Conservation (phyloP, 1,140 invertebrate species). For the Tetranychus cinnabarinus region DNA sequence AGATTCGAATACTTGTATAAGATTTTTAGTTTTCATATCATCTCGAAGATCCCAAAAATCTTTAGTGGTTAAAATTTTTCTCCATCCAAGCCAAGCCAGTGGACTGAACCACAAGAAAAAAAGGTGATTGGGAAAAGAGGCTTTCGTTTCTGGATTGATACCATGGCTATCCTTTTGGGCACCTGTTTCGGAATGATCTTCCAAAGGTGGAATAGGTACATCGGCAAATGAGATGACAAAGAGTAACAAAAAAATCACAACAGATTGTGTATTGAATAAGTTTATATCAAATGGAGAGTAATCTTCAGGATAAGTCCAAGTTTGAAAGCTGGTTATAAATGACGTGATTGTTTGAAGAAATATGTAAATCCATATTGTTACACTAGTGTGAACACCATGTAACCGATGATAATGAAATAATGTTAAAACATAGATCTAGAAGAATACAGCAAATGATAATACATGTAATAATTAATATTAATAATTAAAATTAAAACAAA, state of each 20-base stretch:
- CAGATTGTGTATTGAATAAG: not conserved
- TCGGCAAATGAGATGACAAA: not conserved
- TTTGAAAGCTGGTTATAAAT: not conserved
- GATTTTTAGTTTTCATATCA: conserved; percentile 41
- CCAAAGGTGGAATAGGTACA: conserved; percentile 19
- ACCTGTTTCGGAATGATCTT: not conserved
- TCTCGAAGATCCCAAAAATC: conserved; percentile 2
- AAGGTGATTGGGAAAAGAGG: conserved; percentile 68
- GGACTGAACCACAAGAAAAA: conserved; percentile 77
- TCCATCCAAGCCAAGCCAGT: conserved; percentile 4
- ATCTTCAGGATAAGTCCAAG: not conserved
- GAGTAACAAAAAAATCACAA: not conserved
- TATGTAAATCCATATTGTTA: not conserved
- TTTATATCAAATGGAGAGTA: not conserved
- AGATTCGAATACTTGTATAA: conserved; percentile 29
- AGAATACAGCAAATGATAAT: not conserved
- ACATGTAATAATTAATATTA: too few relatives aligned
- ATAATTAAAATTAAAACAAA: too few relatives aligned
- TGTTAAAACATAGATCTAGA: not conserved
- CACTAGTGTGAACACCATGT: not conserved
- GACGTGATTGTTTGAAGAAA: not conserved
- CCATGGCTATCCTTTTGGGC: not conserved
- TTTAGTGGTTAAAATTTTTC: not conserved
- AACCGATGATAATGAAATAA: not conserved
- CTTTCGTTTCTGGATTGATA: conserved; percentile 10